phyloP scores from a whole-genome alignment of 2,888 invertebrate genomes.

The Zaprionus lineosus region DNA sequence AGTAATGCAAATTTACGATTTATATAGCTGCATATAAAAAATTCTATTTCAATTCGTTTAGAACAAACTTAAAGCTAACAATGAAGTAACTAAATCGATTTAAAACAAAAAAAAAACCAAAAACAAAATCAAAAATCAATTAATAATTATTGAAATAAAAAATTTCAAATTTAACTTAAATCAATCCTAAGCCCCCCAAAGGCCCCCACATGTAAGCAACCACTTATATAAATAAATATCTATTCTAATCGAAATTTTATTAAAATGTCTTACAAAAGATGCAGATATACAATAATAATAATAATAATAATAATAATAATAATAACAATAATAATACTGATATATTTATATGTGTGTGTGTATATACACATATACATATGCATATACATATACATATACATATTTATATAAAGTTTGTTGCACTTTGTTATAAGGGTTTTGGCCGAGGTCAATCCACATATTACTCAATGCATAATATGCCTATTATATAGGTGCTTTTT shows the following conservation, averaged over 20 bases:
- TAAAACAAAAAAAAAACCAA: no score
- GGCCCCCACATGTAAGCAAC: not conserved
- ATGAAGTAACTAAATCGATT: no score
- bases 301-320: no score
- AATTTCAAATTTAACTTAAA: no score
- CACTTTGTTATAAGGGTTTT: constrained; percentile 10
- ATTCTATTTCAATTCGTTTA: constrained; percentile 2
- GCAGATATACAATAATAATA: not conserved
- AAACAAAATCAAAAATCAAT: no score
- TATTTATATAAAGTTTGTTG: constrained; percentile 11
- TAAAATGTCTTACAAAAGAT: not conserved
- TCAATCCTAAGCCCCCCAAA: no score
- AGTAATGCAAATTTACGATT: constrained; percentile 4
- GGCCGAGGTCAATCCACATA: constrained; percentile 9
- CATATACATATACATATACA: constrained; percentile 2
- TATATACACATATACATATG: no score
- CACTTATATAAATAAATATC: constrained; percentile 1
- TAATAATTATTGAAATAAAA: no score
- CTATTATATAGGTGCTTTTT: constrained; percentile 42
- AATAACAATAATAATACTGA: no score
- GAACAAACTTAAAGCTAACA: not conserved
- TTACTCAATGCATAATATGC: constrained; percentile 12
- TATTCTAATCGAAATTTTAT: constrained; percentile 7
- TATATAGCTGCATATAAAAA: constrained; percentile 11
- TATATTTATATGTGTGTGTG: no score